A percentile compares a stretch with the other conserved stretches of the same genome.
Conservation (phyloP, 2,797 vertebrate genomes). For the Adelosebastes latens region DNA sequence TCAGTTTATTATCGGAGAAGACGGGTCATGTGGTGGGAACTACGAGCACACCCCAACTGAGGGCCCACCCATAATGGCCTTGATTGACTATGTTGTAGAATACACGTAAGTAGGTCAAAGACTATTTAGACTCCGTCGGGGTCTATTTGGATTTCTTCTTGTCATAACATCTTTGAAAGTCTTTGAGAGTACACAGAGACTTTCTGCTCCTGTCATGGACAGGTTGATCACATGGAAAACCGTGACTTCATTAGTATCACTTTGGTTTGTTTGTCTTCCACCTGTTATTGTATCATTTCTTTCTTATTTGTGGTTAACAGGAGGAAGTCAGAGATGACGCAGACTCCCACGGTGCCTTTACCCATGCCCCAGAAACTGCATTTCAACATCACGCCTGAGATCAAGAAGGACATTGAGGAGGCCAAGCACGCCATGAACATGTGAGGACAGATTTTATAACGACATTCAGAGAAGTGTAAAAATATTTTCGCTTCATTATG, state of each 20-base stretch:
- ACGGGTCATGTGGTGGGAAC: slow-evolving; percentile 92
- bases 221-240: neutral
- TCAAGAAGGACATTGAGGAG: slow-evolving; percentile 90
- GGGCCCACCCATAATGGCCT: slow-evolving; percentile 91
- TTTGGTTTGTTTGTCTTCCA: neutral
- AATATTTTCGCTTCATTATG: neutral
- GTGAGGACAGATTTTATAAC: slow-evolving; percentile 75
- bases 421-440: slow-evolving; percentile 91
- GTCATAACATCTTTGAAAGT: neutral
- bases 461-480: neutral
- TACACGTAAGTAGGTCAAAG: slow-evolving; percentile 87
- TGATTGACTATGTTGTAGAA: slow-evolving; percentile 93
- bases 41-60: slow-evolving; percentile 95
- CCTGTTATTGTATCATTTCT: neutral
- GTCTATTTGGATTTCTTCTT: neutral
- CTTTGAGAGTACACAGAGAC: neutral
- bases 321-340: slow-evolving; percentile 81
- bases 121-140: neutral
- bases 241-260: neutral
- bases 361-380: slow-evolving; percentile 89
- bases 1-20: slow-evolving; percentile 94
- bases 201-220: neutral
- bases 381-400: slow-evolving; percentile 92
- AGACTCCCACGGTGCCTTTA: slow-evolving; percentile 80
- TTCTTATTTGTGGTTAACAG: slow-evolving; percentile 63